Evolutionary conservation across 2,113 vertebrate genomes (phyloP), one percentile per base, ranked within the genome.

Genomic region (Saccopteryx bilineata): DNA sequence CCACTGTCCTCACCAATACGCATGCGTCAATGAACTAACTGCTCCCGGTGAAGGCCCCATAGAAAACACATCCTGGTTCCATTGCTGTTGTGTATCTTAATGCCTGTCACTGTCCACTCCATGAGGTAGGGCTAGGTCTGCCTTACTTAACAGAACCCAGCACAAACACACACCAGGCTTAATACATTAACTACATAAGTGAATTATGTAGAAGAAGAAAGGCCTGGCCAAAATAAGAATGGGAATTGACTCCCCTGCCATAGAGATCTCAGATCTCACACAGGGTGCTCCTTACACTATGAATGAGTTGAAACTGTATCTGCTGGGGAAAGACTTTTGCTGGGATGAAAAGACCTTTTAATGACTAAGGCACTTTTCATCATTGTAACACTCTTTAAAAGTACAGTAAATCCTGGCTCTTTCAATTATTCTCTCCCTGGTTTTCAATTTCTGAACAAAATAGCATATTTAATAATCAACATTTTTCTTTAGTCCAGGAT

Each of bases 391-490:
- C 31, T 26, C 23, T 93, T 75, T 71, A 48, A 54, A 81, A 79
- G 21, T 24, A 65, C 18, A 48, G 1, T 28, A 71, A 63, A 72
- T 26, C 60, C 65, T 91, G 63, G 19, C 74, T 93, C 39, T 93
- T 85, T 52, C 52, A 78, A 74, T 82, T 10, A 69, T 79, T 76
- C 33, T 79, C 86, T 91, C 18, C 50, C 50, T 74, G 6, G 3
- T 91, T 93, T 94, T 72, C 31, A 58, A 84, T 63, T 94, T 88
- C 61, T 63, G 61, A 76, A 39, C n/a, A 96, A 96, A 91, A 71
- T 23, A 33, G 11, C 5, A 26, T 75, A 71, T 68, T 85, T 72
- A 78, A 54, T 61, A 68, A 74, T 8, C 24, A 87, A 80, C 18
- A 50, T 7, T 93, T 90, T 72, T 78, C 33, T 89, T 82, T 28